phyloP scores from a whole-genome alignment of 2,888 invertebrate genomes.

The Saturnia japonica region DNA sequence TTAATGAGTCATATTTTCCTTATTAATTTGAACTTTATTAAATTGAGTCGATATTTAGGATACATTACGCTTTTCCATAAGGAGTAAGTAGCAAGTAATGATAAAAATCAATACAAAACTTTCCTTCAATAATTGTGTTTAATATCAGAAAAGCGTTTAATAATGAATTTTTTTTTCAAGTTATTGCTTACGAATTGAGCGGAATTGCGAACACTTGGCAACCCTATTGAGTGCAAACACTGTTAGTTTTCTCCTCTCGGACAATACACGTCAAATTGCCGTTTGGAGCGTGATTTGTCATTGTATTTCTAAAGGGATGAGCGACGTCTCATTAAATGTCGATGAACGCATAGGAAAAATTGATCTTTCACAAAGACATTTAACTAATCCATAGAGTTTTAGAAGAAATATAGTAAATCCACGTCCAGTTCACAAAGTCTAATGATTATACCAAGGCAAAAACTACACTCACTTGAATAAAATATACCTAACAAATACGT shows the following conservation, averaged over 20 bases:
- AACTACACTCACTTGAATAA: background rate
- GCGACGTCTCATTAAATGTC: background rate
- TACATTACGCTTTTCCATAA: too few species aligned
- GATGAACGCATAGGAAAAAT: background rate
- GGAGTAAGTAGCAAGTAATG: too few species aligned
- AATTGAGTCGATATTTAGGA: too few species aligned
- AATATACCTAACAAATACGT: background rate
- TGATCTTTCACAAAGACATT: background rate
- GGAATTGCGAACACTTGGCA: background rate
- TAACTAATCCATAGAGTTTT: background rate
- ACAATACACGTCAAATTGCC: conserved; percentile 52
- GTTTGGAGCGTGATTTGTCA: conserved; percentile 54
- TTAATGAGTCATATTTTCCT: too few species aligned
- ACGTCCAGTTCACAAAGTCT: background rate
- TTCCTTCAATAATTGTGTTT: background rate
- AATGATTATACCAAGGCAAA: background rate
- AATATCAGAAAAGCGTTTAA: too few species aligned
- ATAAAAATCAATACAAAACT: background rate
- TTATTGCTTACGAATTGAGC: background rate
- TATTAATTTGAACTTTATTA: too few species aligned
- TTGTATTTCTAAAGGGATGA: conserved; percentile 10
- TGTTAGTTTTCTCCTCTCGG: conserved; percentile 29
- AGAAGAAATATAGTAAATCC: background rate
- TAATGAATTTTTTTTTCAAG: background rate
- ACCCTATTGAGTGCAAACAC: background rate